Percentiles rank a stretch among this genome's conserved stretches.
Conservation (phyloP, 2,888 invertebrate genomes). For the Syritta pipiens region DNA sequence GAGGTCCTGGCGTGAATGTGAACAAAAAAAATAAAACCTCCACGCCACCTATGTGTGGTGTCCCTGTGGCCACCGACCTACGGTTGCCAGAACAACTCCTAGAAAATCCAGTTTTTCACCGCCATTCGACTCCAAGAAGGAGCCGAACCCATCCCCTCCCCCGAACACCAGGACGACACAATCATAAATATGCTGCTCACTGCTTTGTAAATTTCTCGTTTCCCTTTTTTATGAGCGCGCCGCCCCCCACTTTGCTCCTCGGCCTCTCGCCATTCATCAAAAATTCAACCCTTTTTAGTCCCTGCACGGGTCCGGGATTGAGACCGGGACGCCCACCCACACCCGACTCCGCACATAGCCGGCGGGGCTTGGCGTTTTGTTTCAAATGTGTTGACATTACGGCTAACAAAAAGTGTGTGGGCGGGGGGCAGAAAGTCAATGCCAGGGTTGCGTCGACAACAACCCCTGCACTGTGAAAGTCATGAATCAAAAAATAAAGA, state of each 20-base stretch:
- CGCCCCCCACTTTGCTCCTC: background rate
- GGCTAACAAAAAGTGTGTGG: conserved; percentile 64
- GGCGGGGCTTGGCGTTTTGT: conserved; percentile 50
- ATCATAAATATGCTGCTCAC: conserved; percentile 61
- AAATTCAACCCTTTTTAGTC: conserved; percentile 66
- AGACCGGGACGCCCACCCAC: background rate
- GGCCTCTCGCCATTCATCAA: conserved; percentile 50
- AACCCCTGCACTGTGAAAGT: conserved; percentile 45
- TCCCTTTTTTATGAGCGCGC: conserved; percentile 54
- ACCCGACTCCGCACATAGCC: background rate
- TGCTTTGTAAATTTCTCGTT: conserved; percentile 56
- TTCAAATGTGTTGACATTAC: conserved; percentile 69
- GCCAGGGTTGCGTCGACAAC: conserved; percentile 48
- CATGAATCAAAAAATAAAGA: conserved; percentile 65
- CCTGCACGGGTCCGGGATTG: conserved; percentile 31
- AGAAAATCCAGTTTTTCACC: conserved; percentile 43
- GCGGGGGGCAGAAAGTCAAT: conserved; percentile 20
- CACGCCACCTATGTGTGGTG: conserved; percentile 60
- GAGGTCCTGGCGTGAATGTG: conserved; percentile 5
- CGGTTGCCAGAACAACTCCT: conserved; percentile 51
- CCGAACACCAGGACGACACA: conserved; percentile 23
- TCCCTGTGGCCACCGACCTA: conserved; percentile 67
- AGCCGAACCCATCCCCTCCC: background rate
- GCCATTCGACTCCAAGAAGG: too few species aligned
- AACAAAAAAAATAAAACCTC: background rate